These are phyloP conservation scores for Imbricaverruca yamaguchii DNA, from an alignment of 2,888 invertebrate genomes.

Conservation along the genomic window DNA sequence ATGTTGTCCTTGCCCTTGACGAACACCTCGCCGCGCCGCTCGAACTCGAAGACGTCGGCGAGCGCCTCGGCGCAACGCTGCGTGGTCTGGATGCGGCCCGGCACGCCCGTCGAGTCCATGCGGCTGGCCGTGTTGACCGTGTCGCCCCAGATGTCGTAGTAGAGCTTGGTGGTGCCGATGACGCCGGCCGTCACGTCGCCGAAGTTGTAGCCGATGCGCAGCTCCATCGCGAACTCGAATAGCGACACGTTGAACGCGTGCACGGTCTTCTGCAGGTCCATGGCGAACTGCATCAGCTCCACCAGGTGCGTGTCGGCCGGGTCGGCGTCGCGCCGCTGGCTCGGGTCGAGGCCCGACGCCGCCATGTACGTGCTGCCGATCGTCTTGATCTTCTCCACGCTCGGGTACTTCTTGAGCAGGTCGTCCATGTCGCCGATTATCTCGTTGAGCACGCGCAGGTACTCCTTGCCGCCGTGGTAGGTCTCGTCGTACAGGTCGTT, in stretches of 20 bases:
- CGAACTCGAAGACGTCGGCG: constrained; percentile 69
- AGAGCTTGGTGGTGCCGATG: constrained; percentile 89
- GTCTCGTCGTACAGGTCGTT: constrained; percentile 97
- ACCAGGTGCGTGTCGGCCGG: constrained; percentile 69
- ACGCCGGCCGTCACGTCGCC: constrained; percentile 95
- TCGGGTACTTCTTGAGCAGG: constrained; percentile 69
- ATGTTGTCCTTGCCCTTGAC: constrained; percentile 96
- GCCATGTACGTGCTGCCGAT: constrained; percentile 97
- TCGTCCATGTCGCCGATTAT: constrained; percentile 95
- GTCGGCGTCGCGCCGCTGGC: constrained; percentile 52
- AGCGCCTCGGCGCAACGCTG: constrained; percentile 65
- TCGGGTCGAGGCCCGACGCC: constrained; percentile 86
- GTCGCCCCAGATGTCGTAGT: constrained; percentile 98
- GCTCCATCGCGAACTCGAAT: constrained; percentile 76
- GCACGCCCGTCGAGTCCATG: constrained; percentile 93
- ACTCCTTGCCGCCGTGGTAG: constrained; percentile 89
- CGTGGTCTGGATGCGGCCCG: constrained; percentile 74
- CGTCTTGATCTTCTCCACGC: constrained; percentile 95
- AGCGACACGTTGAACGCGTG: constrained; percentile 82
- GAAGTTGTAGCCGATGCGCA: constrained; percentile 81
- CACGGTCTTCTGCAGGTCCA: constrained; percentile 82
- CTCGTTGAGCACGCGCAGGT: constrained; percentile 88
- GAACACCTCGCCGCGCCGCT: constrained; percentile 84
- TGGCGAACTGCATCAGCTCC: constrained; percentile 83
- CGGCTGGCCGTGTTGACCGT: constrained; percentile 94